Conservation (phyloP, 2,113 vertebrate genomes). For the Tachycineta bicolor region DNA sequence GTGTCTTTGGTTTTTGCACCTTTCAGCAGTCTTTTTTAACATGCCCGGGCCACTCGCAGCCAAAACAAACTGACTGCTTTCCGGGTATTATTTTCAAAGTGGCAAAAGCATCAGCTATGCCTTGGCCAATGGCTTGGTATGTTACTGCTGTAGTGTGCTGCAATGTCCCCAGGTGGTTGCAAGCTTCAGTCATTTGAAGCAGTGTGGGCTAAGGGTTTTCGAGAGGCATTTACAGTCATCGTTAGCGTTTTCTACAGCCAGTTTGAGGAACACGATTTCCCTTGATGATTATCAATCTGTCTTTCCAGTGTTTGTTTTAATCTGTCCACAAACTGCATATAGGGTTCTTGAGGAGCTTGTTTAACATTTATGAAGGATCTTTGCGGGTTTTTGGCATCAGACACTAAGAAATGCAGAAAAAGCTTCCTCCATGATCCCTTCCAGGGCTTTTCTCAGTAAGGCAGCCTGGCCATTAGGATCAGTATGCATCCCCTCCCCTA, state of each 20-base stretch:
- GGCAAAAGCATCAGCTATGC: not conserved
- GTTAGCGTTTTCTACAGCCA: not conserved
- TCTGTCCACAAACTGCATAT: not conserved
- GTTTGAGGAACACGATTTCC: not conserved
- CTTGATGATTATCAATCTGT: not conserved
- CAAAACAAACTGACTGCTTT: not conserved
- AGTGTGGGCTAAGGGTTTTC: not conserved
- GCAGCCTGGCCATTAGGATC: too few relatives aligned
- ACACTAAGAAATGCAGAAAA: too few relatives aligned
- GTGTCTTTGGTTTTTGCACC: not conserved
- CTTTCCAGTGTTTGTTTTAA: too few relatives aligned
- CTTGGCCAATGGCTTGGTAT: not conserved
- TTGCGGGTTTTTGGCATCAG: too few relatives aligned
- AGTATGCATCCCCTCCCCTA: too few relatives aligned
- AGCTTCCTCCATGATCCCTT: too few relatives aligned
- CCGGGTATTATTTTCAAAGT: not conserved
- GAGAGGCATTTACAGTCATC: not conserved
- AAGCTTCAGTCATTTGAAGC: not conserved
- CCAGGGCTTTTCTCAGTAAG: too few relatives aligned
- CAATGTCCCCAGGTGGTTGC: too few relatives aligned
- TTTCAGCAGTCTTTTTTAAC: not conserved
- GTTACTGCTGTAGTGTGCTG: not conserved
- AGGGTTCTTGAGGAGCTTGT: not conserved
- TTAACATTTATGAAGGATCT: too few relatives aligned
- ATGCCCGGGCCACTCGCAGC: not conserved